A percentile compares a stretch with the other conserved stretches of the same genome.
Evolutionary conservation across 2,797 vertebrate genomes (phyloP).

Genomic region (Mico argentatus): DNA sequence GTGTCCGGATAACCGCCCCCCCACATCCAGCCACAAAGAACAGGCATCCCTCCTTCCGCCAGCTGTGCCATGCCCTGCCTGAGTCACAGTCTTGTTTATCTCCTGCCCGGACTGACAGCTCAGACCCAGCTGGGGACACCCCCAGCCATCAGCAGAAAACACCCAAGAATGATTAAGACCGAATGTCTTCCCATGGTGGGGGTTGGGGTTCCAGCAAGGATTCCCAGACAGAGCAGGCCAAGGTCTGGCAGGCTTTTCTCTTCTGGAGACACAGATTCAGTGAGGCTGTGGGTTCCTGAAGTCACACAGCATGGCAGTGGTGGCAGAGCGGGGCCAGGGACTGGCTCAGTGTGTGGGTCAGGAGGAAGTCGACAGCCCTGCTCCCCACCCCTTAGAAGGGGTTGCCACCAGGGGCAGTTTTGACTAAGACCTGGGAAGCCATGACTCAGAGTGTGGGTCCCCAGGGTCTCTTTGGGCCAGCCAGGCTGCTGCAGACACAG

Average conservation of each 20-base stretch:
- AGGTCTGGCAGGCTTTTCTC: background rate
- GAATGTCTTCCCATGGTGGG: background rate
- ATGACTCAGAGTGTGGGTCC: background rate
- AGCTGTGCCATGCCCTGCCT: background rate
- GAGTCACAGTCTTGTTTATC: conserved; percentile 56
- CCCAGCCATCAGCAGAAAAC: conserved; percentile 10
- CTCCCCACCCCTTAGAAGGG: background rate
- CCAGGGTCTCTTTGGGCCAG: background rate
- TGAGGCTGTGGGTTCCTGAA: fast-evolving
- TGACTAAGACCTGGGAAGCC: background rate
- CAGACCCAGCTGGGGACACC: conserved; percentile 35
- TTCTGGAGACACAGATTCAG: background rate
- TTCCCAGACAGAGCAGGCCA: background rate
- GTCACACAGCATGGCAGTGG: background rate
- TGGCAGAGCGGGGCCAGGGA: background rate
- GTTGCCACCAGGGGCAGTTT: background rate
- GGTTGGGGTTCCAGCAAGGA: background rate
- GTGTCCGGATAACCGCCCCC: background rate
- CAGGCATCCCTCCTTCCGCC: background rate
- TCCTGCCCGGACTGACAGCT: conserved; percentile 22
- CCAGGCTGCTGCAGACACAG: background rate
- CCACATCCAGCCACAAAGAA: background rate
- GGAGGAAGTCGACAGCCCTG: background rate
- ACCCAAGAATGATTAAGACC: conserved; percentile 48
- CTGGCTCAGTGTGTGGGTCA: background rate